Percentiles rank a stretch among this genome's conserved stretches.
Evolutionary conservation across 1,140 invertebrate species (phyloP).

Genomic region (Listronotus oregonensis): DNA sequence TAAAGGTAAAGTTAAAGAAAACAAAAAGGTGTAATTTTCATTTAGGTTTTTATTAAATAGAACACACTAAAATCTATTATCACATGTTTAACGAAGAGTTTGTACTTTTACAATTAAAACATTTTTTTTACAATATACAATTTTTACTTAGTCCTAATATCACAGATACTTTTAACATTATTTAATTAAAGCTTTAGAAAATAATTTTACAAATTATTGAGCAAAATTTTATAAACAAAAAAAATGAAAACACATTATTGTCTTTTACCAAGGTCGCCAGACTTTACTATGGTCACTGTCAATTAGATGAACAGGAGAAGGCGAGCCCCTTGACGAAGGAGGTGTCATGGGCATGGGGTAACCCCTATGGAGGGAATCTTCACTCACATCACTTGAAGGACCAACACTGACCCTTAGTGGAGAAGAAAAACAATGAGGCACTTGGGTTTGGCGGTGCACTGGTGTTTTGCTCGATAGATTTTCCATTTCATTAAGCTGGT

Average conservation of each 20-base stretch:
- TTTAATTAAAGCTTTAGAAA: not conserved
- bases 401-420: slow-evolving; percentile 57
- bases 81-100: not conserved
- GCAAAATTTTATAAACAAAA: no score
- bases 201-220: no score
- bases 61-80: not conserved
- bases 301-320: slow-evolving; percentile 32
- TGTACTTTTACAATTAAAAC: not conserved
- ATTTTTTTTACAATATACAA: not conserved
- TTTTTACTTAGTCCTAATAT: slow-evolving; percentile 1
- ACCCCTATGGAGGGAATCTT: slow-evolving; percentile 59
- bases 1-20: no score
- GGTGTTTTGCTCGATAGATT: slow-evolving; percentile 53
- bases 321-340: slow-evolving; percentile 61
- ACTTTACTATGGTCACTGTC: slow-evolving; percentile 45
- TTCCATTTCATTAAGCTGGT: slow-evolving; percentile 79
- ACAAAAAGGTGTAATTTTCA: no score
- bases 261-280: slow-evolving; percentile 70
- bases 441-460: not conserved
- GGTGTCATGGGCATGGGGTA: slow-evolving; percentile 65
- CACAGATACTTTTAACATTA: slow-evolving; percentile 2
- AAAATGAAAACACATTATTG: no score
- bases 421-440: not conserved
- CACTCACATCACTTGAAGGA: slow-evolving; percentile 56
- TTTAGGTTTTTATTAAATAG: no score